Evolutionary conservation across 2,797 vertebrate species (phyloP).

Genomic region (Phalloptychus januarius): DNA sequence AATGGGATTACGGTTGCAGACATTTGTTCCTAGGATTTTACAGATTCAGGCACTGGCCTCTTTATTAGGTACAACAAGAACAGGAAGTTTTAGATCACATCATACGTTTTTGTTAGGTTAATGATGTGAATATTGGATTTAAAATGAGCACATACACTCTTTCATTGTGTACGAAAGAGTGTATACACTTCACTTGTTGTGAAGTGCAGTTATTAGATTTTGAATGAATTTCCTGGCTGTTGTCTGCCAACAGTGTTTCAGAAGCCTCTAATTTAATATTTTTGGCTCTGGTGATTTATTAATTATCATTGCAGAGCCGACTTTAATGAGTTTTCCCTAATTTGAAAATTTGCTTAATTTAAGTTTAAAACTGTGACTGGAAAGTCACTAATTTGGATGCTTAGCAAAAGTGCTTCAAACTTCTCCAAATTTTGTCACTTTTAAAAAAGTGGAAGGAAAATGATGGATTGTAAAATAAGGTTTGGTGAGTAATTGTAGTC

Average conservation of each 20-base stretch:
- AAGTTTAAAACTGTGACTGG: neutral
- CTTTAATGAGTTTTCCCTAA: neutral
- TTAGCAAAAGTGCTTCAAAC: too few relatives aligned
- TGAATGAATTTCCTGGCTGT: neutral
- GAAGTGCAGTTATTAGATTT: neutral
- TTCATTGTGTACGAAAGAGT: too few relatives aligned
- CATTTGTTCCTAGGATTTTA: neutral
- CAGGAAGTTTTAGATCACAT: neutral
- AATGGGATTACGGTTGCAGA: neutral
- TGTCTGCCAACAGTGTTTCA: neutral
- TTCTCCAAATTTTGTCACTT: too few relatives aligned
- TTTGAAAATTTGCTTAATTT: slow-evolving; percentile 3
- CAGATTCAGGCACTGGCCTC: neutral
- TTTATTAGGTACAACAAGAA: neutral
- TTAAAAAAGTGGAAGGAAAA: too few relatives aligned
- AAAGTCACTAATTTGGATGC: too few relatives aligned
- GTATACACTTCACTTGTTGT: neutral
- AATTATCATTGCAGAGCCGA: neutral
- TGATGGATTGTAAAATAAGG: too few relatives aligned
- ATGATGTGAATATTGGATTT: neutral
- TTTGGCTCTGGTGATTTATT: neutral
- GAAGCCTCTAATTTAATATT: neutral
- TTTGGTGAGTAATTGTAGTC: too few relatives aligned
- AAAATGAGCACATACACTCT: neutral
- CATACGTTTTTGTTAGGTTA: neutral